Evolutionary conservation across 2,797 vertebrate species (phyloP).

Genomic region (Gymnoscopelus microlampas): DNA sequence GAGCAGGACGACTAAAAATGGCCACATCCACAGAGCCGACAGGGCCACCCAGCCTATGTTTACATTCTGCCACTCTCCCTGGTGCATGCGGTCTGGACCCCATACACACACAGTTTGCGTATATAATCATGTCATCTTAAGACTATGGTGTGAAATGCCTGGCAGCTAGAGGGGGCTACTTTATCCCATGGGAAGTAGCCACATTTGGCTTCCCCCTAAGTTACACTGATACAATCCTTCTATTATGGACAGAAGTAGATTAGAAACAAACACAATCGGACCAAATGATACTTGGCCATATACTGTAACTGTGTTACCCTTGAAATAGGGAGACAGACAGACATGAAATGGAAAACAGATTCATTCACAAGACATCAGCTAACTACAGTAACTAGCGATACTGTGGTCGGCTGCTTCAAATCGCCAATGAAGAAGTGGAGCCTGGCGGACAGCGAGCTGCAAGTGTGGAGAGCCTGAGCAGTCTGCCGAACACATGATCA

Average conservation of each 20-base stretch:
- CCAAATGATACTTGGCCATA: constrained; percentile 16
- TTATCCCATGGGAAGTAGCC: constrained; percentile 46
- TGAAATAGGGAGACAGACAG: constrained; percentile 15
- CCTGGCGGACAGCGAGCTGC: no score
- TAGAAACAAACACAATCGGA: constrained; percentile 45
- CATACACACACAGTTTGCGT: constrained; percentile 62
- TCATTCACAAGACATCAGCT: background rate
- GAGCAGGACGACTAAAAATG: constrained; percentile 51
- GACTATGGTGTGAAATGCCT: constrained; percentile 46
- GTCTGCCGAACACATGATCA: no score
- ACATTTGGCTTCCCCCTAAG: constrained; percentile 60
- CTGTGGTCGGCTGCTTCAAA: no score
- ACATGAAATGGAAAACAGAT: background rate
- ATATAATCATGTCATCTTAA: constrained; percentile 71
- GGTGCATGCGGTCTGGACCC: constrained; percentile 36
- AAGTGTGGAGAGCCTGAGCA: no score
- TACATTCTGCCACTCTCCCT: constrained; percentile 63
- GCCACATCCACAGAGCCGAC: constrained; percentile 43
- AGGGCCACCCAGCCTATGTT: constrained; percentile 70
- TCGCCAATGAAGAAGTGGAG: no score
- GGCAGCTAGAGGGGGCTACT: constrained; percentile 53
- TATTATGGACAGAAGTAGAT: constrained; percentile 39
- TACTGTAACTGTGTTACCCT: constrained; percentile 18
- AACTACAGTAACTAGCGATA: no score
- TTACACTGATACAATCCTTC: constrained; percentile 36